phyloP scores from a whole-genome alignment of 2,888 invertebrate genomes.

The Osmoderma eremita region DNA sequence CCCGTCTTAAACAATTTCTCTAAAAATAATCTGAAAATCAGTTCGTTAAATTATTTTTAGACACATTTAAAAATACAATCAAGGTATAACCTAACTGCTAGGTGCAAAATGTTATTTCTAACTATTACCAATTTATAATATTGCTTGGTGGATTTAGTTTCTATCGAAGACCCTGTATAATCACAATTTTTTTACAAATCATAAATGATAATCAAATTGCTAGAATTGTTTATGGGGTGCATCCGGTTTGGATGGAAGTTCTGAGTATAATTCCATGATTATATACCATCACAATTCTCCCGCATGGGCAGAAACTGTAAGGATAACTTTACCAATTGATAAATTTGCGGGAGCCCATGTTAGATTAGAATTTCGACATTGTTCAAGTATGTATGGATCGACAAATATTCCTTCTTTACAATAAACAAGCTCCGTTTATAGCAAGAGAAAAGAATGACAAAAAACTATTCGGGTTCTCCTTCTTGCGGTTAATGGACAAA shows the following conservation, averaged over 20 bases:
- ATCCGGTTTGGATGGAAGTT: conserved; percentile 79
- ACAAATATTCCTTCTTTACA: background rate
- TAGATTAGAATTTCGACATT: conserved; percentile 91
- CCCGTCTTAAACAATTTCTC: too few species aligned
- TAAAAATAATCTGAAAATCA: too few species aligned
- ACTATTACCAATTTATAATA: too few species aligned
- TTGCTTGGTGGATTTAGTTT: too few species aligned
- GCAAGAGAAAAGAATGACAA: conserved; percentile 90
- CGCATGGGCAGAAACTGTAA: conserved; percentile 89
- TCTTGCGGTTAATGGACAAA: conserved; percentile 88
- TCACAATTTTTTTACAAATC: conserved; percentile 1
- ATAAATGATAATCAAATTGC: conserved; percentile 1
- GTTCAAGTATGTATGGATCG: conserved; percentile 78
- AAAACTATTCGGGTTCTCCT: conserved; percentile 91
- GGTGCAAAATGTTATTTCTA: too few species aligned
- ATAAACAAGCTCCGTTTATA: conserved; percentile 61
- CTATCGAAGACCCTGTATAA: too few species aligned
- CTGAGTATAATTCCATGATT: conserved; percentile 86
- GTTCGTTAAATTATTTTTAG: too few species aligned
- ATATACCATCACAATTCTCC: conserved; percentile 95
- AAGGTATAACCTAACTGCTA: too few species aligned
- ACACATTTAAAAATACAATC: too few species aligned
- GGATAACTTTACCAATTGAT: conserved; percentile 90
- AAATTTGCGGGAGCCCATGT: conserved; percentile 93
- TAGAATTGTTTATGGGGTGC: conserved; percentile 89